Evolutionary conservation across 2,113 vertebrate species (phyloP), one percentile per base, ranked within the genome.

Genomic region (Merops nubicus): DNA sequence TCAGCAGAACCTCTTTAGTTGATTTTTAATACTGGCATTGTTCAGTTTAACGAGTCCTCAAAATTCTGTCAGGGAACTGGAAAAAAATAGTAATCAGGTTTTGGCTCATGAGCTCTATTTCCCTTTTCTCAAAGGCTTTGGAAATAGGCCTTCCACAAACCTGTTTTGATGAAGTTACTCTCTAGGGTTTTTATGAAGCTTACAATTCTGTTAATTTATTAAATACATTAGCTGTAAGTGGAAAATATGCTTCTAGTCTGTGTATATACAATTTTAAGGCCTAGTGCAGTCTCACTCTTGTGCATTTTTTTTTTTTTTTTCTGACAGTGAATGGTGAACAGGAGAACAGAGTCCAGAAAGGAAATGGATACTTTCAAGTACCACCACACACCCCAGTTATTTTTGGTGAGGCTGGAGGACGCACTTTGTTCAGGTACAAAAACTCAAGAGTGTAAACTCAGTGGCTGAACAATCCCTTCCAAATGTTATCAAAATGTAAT

Each of bases 351-450:
- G 98, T 99, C 45, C 99, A 99, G 97, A 99, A 99, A 91, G 99
- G 99, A 78, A 99, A 99, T n/a, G 99, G 99, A 26, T 99, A 99
- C 57, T 99, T 99, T 91, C 99, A 99, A 95, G 99, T 99, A 93
- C 99, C 99, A n/a, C 99, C 99, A 16, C 99, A 99, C 97, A 99
- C 99, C 9, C 99, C 99, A 7, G 99, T 99, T 84, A 99, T 99
- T 97, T 99, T 99, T 57, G 99, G 99, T 28, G 99, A 99, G 97
- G 99, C 99, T 40, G 99, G 99, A 93, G 99, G 99, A 65, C 98
- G 99, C 94, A 99, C 99, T 31, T 98, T 99, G 47, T 99, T 99
- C 94, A 99, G 99, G 99, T 99, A 98, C 33, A 40, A 53, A 72
- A 68, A 14, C 22, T 72, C 9, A 11, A 0, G 60, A 53, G 34